These are phyloP conservation scores for Natator depressus DNA, from an alignment of 2,113 vertebrate genomes.

Conservation along the genomic window DNA sequence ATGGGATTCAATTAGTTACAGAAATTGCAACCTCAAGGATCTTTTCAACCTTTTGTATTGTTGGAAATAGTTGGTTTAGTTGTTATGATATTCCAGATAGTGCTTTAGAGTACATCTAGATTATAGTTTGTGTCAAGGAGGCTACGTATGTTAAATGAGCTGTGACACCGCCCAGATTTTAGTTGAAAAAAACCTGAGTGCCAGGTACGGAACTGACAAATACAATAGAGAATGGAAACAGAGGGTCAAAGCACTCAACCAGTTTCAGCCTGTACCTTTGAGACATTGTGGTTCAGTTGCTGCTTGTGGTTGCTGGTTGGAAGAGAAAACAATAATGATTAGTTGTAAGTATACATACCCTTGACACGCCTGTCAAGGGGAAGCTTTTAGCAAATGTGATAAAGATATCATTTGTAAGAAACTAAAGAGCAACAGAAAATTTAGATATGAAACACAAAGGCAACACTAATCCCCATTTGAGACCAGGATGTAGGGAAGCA, in stretches of 20 bases:
- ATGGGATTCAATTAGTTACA: slow-evolving; percentile 54
- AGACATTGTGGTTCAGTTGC: background rate
- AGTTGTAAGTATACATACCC: background rate
- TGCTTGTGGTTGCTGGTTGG: background rate
- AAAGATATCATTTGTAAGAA: background rate
- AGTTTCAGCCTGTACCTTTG: background rate
- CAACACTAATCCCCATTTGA: background rate
- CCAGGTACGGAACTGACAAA: background rate
- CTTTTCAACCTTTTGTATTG: slow-evolving; percentile 33
- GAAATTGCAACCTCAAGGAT: slow-evolving; percentile 57
- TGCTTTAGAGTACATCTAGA: background rate
- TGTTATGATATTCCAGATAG: slow-evolving; percentile 20
- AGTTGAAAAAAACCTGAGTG: background rate
- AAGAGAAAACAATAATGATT: slow-evolving; percentile 3
- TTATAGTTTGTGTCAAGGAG: background rate
- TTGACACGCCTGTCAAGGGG: background rate
- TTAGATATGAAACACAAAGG: background rate
- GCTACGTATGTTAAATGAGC: slow-evolving; percentile 24
- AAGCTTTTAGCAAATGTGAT: background rate
- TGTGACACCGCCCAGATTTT: background rate
- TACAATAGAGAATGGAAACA: background rate
- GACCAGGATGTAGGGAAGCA: background rate
- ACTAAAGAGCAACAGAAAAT: background rate
- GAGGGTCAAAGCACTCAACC: background rate
- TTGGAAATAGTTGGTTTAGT: slow-evolving; percentile 32